Evolutionary conservation across 2,888 invertebrate genomes (phyloP), one percentile per base, ranked within the genome.

Genomic region (Acanthosepion pharaonis): DNA sequence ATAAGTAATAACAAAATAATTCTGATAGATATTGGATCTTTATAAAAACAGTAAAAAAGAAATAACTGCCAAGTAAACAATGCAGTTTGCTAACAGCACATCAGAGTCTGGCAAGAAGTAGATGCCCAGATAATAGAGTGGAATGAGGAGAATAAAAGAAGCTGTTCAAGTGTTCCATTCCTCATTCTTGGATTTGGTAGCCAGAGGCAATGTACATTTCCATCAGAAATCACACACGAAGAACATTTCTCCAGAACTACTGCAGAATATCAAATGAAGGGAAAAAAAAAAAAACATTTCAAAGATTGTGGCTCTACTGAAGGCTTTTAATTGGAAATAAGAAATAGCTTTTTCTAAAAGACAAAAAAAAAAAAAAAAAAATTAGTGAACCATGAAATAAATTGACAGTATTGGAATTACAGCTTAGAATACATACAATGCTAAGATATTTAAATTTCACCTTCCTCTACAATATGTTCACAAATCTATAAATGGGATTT

Each of bases 81-180:
- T 78, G 8, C 64, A 78, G 78, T 78, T 78, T 33, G 15, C 18
- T 15, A 78, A 18, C 33, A n/a, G n/a, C 15, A 33, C 18, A 78
- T 78, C 78, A 78, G 18, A n/a, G 20, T 78, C 42, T n/a, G 23
- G 78, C 11, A 78, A 33, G n/a, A 78, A 78, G 78, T 78, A n/a
- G 78, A 78, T 78, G 78, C 78, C n/a, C n/a, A 78, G 78, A 78
- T 78, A 78, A 78, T 33, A 11, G 78, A n/a, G n/a, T 33, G 78
- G 78, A 78, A 78, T 78, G 78, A 78, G 15, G 11, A n/a, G 78
- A 78, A 78, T 78, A 78, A 78, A 78, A 78, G n/a, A 78, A 78
- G 78, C n/a, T 78, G n/a, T 78, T 78, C 15, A 78, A 78, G n/a
- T 78, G n/a, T n/a, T n/a, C 78, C n/a, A 78, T 78, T 78, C n/a